Percentiles rank a stretch among this genome's conserved stretches.
Evolutionary conservation across 2,113 vertebrate species (phyloP).

Genomic region (Sander vitreus): DNA sequence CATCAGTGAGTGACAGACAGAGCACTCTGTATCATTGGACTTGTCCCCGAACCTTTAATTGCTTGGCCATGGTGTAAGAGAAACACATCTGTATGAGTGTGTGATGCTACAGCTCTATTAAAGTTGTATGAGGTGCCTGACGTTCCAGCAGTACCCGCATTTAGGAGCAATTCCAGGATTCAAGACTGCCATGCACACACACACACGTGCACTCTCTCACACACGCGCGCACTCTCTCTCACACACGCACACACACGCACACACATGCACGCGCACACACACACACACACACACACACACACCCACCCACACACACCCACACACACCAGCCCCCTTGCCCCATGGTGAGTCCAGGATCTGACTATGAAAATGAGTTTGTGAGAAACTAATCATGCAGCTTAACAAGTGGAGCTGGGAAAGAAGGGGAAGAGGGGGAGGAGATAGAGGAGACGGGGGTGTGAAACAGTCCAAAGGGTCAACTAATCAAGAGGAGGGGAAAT

Average conservation of each 20-base stretch:
- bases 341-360: slow-evolving; percentile 40
- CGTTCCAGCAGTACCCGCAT: slow-evolving; percentile 32
- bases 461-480: slow-evolving; percentile 78
- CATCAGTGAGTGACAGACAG: slow-evolving; percentile 44
- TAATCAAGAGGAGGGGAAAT: slow-evolving; percentile 79
- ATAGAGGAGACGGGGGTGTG: slow-evolving; percentile 35
- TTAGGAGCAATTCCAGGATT: slow-evolving; percentile 52
- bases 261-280: slow-evolving; percentile 7
- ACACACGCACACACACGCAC: slow-evolving; percentile 22
- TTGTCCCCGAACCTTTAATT: slow-evolving; percentile 47
- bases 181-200: neutral
- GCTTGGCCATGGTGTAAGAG: slow-evolving; percentile 35
- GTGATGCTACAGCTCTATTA: slow-evolving; percentile 52
- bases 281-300: slow-evolving; percentile 21
- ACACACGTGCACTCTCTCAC: slow-evolving; percentile 7
- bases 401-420: slow-evolving; percentile 65
- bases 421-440: slow-evolving; percentile 6
- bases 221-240: slow-evolving; percentile 5
- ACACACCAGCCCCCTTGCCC: slow-evolving; percentile 25
- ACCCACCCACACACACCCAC: slow-evolving; percentile 5
- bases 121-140: slow-evolving; percentile 40
- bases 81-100: slow-evolving; percentile 51
- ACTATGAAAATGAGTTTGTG: slow-evolving; percentile 75
- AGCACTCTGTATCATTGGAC: slow-evolving; percentile 21
- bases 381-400: slow-evolving; percentile 77